Conservation (phyloP, 2,797 vertebrate species). For the Chelon labrosus region DNA sequence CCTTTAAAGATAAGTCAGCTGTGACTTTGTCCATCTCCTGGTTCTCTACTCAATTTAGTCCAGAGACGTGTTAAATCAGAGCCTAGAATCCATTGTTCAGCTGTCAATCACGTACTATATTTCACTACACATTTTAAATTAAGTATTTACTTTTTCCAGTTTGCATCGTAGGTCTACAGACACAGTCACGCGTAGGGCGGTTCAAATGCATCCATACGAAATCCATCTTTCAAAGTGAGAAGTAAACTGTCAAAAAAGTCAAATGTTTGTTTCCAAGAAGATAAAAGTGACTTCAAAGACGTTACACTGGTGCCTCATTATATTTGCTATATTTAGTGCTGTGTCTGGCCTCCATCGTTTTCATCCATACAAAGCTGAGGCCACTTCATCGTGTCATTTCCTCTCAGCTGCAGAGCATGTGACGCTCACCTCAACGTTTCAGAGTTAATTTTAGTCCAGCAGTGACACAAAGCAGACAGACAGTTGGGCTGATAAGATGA, state of each 20-base stretch:
- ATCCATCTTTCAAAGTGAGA: too few species aligned
- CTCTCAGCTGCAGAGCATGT: background rate
- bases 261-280: too few species aligned
- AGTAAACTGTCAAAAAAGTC: too few species aligned
- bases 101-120: too few species aligned
- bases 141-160: background rate
- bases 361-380: background rate
- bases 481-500: constrained; percentile 32
- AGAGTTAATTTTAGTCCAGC: constrained; percentile 40
- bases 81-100: too few species aligned
- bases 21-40: background rate
- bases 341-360: background rate
- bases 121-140: too few species aligned
- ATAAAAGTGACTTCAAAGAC: too few species aligned
- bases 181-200: too few species aligned
- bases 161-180: background rate
- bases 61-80: background rate
- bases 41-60: background rate
- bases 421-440: background rate
- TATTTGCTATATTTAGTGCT: too few species aligned
- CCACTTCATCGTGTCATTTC: background rate
- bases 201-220: too few species aligned
- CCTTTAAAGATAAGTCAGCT: background rate
- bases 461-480: constrained; percentile 25
- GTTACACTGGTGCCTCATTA: too few species aligned